Base-by-base conservation (phyloP, 2,888 invertebrate genomes). In the Aelia acuminata region DNA sequence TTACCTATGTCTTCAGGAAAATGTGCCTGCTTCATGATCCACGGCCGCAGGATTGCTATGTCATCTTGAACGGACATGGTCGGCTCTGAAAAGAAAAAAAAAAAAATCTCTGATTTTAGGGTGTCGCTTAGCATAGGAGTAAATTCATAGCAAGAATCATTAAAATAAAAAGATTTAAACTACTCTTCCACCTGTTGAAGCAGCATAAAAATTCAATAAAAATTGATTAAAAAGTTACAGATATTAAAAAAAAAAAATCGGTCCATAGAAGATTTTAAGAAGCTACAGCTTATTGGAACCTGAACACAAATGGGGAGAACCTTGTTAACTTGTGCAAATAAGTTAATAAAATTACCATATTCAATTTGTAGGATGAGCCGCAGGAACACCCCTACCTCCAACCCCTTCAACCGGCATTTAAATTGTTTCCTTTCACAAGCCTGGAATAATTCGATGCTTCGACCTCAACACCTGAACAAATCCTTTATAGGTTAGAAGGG, bases 1-100 rank as follows among this genome's bases (percentile, higher is more conserved):
- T 70, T 93, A 95, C 95, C 94, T 89, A 95, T 94, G 90, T 94
- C 94, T 91, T 95, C 94, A 0, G 95, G 95, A 84, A 96, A 92
- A 92, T 95, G 95, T 0, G 94, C 94, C 91, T 95, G 95, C 90
- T 94, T 94, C 90, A 92, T 91, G 13, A 95, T 92, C 95, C 95
- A 95, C 89, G 94, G 93, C 91, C 93, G 94, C 84, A 95, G 93
- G 18, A 92, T 91, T 35, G 92, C 92, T 15, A 94, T 91, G 89
- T 94, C 94, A 89, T 84, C 87, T n/a, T 70, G 70, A 39, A 49
- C 49, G n/a, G 89, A 53, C 89, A 89, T 89, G 26, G 49, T 88
- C n/a, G 20, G 35, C 53, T 63, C 39, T 31, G 50, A 84, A 49
- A 88, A 57, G 35, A 70, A 70, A 18, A 35, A 70, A 8, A 53